Evolutionary conservation across 2,797 vertebrate genomes (phyloP), one percentile per base, ranked within the genome.

Genomic region (Coracias cyanogaster): DNA sequence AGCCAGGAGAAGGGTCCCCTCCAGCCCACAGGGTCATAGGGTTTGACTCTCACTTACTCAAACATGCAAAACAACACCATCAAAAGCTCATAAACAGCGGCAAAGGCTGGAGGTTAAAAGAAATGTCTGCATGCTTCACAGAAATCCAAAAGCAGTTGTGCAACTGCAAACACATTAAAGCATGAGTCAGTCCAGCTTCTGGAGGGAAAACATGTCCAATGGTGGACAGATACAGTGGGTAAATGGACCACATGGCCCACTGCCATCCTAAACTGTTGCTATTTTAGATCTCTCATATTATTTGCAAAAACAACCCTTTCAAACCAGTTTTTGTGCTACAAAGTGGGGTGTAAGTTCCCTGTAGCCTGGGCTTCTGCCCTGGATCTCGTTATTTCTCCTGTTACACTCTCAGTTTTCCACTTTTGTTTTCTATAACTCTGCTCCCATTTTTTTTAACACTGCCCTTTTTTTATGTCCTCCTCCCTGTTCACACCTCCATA

Each of bases 81-180:
- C 70, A 64, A 94, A 92, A 89, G 24, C 87, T 95, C 80, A 4
- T 91, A 79, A 92, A 91, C 13, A 81, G 76, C 8, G 2, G 39
- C 6, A 1, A 58, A 90, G 37, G 22, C 11, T 83, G 78, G 77
- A 94, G 55, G 57, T 67, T 73, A 73, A 84, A 86, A 86, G 85
- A 93, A 49, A 39, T n/a, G 19, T 43, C 90, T 91, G 35, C 48
- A 37, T 65, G 51, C 57, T 79, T 81, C 91, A 82, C 71, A 84
- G 94, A 77, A 93, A 86, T 67, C 88, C 90, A 93, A 94, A 89
- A 76, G 70, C 51, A 26, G 70, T 90, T 96, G 91, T 86, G 94
- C 85, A 94, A 95, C 48, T 72, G 54, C 77, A 78, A 94, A 61
- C 77, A 72, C 73, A 86, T 86, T 92, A 86, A 93, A 79, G 35